phyloP scores from a whole-genome alignment of 2,888 invertebrate genomes.

The Ormyrus nitidulus region DNA sequence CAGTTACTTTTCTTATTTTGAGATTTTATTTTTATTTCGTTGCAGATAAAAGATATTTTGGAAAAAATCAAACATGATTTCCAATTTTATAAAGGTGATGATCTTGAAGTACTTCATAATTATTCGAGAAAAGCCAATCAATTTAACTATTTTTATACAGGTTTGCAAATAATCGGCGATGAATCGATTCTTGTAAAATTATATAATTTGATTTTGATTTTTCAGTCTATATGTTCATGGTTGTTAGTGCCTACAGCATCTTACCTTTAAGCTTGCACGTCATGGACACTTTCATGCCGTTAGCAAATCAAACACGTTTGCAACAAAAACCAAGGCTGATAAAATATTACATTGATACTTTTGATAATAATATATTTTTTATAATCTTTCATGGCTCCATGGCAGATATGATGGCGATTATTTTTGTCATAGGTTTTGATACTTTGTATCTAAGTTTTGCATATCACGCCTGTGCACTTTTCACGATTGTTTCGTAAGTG shows the following conservation, averaged over 20 bases:
- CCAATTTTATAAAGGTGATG: slow-evolving; percentile 9
- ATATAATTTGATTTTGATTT: not conserved
- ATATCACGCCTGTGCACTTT: slow-evolving; percentile 42
- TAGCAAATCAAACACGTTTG: slow-evolving; percentile 29
- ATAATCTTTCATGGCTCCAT: slow-evolving; percentile 31
- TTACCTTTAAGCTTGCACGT: slow-evolving; percentile 43
- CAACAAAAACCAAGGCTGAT: slow-evolving; percentile 35
- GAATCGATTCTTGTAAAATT: not conserved
- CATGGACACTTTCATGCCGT: slow-evolving; percentile 16
- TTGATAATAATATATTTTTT: slow-evolving; percentile 43
- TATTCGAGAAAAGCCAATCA: slow-evolving; percentile 30
- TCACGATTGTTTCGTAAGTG: slow-evolving; percentile 45
- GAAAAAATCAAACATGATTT: slow-evolving; percentile 47
- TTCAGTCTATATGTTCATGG: slow-evolving; percentile 42
- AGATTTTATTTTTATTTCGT: not conserved
- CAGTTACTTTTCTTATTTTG: not conserved
- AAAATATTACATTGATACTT: slow-evolving; percentile 15
- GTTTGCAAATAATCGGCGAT: not conserved
- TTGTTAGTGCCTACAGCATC: slow-evolving; percentile 26
- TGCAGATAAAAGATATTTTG: slow-evolving; percentile 38
- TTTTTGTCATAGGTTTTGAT: slow-evolving; percentile 48
- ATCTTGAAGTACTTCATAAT: slow-evolving; percentile 33
- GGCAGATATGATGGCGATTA: slow-evolving; percentile 24
- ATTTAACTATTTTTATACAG: slow-evolving; percentile 40
- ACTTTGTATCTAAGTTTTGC: slow-evolving; percentile 35